Evolutionary conservation across 2,888 invertebrate species (phyloP), one percentile per base, ranked within the genome.

Genomic region (Drosophila borealis): DNA sequence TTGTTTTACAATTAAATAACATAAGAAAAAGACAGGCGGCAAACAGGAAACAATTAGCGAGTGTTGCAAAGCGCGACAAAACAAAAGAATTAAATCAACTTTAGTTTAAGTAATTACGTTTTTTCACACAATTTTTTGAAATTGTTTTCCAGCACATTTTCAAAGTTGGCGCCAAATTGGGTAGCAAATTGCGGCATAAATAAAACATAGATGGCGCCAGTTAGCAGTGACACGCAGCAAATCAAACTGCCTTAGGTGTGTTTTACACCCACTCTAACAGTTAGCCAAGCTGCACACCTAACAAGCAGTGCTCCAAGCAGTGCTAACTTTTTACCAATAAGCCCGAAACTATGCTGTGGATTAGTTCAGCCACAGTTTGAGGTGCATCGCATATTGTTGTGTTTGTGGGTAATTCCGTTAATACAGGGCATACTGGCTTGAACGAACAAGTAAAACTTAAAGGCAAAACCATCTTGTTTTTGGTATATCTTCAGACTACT

Each of bases 21-120:
- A 57, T 39, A 41, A 34, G 41, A 50, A 55, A 21, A 14, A 19
- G 11, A 34, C 10, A 9, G 19, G 11, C 34, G 19, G 29, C 36
- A 33, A 55, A 42, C 64, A 61, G 65, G 46, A 75, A 61, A 17
- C 50, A 70, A 70, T 70, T 61, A 70, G 36, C 37, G n/a, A 44
- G 48, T 29, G 29, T 14, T 21, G 29, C 17, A 45, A 10, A 44
- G 14, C 60, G 17, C 36, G 46, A 33, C 13, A 10, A 10, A 37
- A 13, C 1, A 21, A 21, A n/a, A 13, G n/a, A 36, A 44, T 9
- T 21, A 8, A 29, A 29, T 29, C 29, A 29, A 29, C 8, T 14
- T n/a, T 2, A 8, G 4, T 4, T 44, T 54, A 3, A n/a, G 29
- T 8, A 2, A 8, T 29, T 8, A 29, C 8, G 29, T 29, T 29